Evolutionary conservation across 2,888 invertebrate species (phyloP).

Genomic region (Branchinecta sandiegonensis): DNA sequence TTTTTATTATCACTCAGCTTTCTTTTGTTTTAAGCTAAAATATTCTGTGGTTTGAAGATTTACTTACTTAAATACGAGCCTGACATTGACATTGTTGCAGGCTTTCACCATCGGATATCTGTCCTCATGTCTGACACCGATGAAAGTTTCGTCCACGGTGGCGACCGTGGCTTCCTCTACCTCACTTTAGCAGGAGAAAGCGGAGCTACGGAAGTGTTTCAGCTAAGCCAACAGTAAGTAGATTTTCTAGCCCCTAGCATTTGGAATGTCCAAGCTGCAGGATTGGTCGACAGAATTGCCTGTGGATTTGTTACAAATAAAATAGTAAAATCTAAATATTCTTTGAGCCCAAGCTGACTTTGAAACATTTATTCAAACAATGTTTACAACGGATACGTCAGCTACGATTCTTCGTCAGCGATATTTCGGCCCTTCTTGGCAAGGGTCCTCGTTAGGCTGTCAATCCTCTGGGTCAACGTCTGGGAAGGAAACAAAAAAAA

Average conservation of each 20-base stretch:
- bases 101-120: conserved; percentile 59
- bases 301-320: too few relatives aligned
- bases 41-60: not conserved
- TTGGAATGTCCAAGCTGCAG: conserved; percentile 40
- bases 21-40: not conserved
- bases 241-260: conserved; percentile 22
- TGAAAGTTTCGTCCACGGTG: conserved; percentile 50
- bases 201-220: conserved; percentile 25
- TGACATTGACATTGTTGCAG: conserved; percentile 36
- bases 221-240: conserved; percentile 28
- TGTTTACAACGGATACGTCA: too few relatives aligned
- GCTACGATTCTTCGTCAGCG: too few relatives aligned
- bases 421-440: too few relatives aligned
- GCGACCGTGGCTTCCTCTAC: conserved; percentile 27
- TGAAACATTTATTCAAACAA: too few relatives aligned
- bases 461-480: too few relatives aligned
- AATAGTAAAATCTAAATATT: too few relatives aligned
- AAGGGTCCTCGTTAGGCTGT: too few relatives aligned
- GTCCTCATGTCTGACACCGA: conserved; percentile 56
- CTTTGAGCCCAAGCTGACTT: too few relatives aligned
- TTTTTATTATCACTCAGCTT: not conserved
- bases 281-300: conserved; percentile 42
- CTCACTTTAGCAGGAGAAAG: conserved; percentile 27
- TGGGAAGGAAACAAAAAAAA: too few relatives aligned
- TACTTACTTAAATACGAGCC: too few relatives aligned